Evolutionary conservation across 2,113 vertebrate genomes (phyloP), one percentile per base, ranked within the genome.

Genomic region (Callospermophilus lateralis): DNA sequence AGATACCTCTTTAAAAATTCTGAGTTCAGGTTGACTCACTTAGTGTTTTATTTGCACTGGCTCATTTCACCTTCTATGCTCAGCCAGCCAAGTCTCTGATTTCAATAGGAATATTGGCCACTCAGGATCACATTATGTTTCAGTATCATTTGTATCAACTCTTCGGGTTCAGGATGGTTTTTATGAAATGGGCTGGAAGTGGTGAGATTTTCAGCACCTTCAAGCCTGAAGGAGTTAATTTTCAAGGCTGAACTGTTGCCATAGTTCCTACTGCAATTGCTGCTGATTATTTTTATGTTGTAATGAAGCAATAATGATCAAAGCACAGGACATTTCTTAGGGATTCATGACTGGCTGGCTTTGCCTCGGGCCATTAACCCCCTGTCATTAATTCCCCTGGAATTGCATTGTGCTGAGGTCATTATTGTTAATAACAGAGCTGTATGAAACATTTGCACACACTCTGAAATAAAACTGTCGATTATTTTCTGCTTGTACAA

Each of bases 251-350:
- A 94, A 73, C 87, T 93, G 34, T 95, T 96, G 86, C 81, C 95
- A 90, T 77, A 92, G 74, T 95, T 97, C 79, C 30, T 3, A 95
- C 74, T 95, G 32, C 95, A 98, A 98, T 97, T 97, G 96, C 87
- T 93, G 77, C 95, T 98, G 97, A 98, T 98, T 98, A 97, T 96
- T 98, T 98, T 94, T 97, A 95, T 97, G 97, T 97, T 97, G 97
- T 98, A 98, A 98, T 96, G 98, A 98, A 97, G 94, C 95, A 97
- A 97, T 97, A 98, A 98, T 97, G 96, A 98, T 98, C 97, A 95
- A 98, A 98, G 94, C 79, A 93, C 48, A 85, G 86, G 96, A 39
- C 73, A 93, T 98, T 98, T 98, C 98, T 98, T 76, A 90, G 95
- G 98, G 91, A 98, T 98, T 98, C 98, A 97, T 95, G 98, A 98